Evolutionary conservation across 1,140 invertebrate genomes (phyloP).

Genomic region (Lordiphosa collinella): DNA sequence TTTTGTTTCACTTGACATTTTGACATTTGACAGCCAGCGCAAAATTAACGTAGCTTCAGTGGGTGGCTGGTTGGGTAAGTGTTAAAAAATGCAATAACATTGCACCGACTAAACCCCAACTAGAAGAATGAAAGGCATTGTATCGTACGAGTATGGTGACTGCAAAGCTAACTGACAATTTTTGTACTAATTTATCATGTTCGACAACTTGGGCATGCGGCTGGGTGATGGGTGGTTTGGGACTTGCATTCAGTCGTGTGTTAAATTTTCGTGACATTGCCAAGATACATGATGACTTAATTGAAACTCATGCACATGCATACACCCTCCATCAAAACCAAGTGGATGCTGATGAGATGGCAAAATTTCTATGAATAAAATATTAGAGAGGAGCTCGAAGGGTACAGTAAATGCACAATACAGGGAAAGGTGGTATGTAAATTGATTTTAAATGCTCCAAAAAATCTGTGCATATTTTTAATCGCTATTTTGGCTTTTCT

Average conservation of each 20-base stretch:
- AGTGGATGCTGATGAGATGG: slow-evolving; percentile 12
- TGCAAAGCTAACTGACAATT: slow-evolving; percentile 7
- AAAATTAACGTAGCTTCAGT: slow-evolving; percentile 55
- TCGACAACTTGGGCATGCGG: slow-evolving; percentile 47
- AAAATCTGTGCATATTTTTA: no score
- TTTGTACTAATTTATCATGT: slow-evolving; percentile 67
- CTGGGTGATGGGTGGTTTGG: neutral
- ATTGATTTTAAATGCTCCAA: no score
- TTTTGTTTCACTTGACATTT: slow-evolving; percentile 74
- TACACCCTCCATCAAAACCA: neutral
- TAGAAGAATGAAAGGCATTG: slow-evolving; percentile 5
- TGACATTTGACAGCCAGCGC: slow-evolving; percentile 71
- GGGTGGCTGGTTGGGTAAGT: neutral
- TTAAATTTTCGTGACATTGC: slow-evolving; percentile 14
- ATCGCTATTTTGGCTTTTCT: no score
- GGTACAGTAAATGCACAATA: no score
- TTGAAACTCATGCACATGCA: slow-evolving; percentile 28
- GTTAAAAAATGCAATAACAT: slow-evolving; percentile 60
- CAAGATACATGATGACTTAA: slow-evolving; percentile 44
- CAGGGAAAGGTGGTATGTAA: no score
- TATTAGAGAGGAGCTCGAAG: slow-evolving; percentile 1
- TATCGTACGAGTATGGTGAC: slow-evolving; percentile 9
- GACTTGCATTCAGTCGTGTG: slow-evolving; percentile 15
- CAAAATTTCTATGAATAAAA: slow-evolving; percentile 25
- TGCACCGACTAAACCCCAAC: slow-evolving; percentile 14